Evolutionary conservation across 1,140 invertebrate species (phyloP).

Genomic region (Diachasma alloeum): DNA sequence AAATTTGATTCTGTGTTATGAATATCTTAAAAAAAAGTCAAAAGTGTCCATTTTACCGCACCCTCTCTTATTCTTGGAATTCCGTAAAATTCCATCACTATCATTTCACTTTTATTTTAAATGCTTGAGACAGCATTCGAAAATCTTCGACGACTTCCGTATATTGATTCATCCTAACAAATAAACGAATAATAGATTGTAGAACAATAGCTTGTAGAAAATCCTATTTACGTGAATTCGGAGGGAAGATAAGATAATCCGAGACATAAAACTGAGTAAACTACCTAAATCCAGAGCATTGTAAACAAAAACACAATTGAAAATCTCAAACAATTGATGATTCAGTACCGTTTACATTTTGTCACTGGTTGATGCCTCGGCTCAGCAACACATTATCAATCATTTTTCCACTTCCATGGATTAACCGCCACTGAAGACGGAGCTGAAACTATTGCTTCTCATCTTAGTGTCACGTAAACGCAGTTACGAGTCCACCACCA

Average conservation of each 20-base stretch:
- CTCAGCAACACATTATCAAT: neutral
- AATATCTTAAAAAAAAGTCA: no score
- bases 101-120: no score
- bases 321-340: neutral
- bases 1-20: no score
- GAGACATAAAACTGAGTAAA: neutral
- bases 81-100: neutral
- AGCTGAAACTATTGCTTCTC: neutral
- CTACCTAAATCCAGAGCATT: neutral
- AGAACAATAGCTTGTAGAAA: no score
- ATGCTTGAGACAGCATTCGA: no score
- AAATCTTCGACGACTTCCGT: neutral
- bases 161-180: neutral
- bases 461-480: neutral
- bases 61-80: neutral
- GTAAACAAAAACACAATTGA: neutral
- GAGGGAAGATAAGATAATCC: neutral
- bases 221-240: neutral
- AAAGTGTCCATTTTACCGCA: no score
- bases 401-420: neutral
- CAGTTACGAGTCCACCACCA: constrained; percentile 14
- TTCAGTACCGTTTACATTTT: neutral
- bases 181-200: neutral
- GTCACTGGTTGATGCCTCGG: neutral
- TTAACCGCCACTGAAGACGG: neutral